Percentiles rank a stretch among this genome's conserved stretches.
Evolutionary conservation across 2,113 vertebrate species (phyloP).

Genomic region (Elachura formosa): DNA sequence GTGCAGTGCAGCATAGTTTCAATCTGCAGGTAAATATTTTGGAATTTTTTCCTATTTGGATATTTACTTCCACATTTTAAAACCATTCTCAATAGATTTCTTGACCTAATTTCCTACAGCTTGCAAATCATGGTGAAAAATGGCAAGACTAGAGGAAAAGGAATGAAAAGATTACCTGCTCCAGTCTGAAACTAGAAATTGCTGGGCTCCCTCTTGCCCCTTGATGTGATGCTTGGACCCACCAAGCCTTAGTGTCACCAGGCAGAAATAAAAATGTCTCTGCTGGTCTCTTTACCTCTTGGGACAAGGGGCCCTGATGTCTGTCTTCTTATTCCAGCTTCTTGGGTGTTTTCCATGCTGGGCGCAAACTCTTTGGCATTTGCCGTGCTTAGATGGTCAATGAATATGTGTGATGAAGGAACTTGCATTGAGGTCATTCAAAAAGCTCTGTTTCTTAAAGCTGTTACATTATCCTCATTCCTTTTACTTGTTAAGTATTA

Average conservation of each 20-base stretch:
- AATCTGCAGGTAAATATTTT: not conserved
- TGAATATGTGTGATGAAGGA: not conserved
- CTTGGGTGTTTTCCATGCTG: not conserved
- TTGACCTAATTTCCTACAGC: not conserved
- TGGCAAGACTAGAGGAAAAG: not conserved
- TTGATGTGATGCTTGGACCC: not conserved
- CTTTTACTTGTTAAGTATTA: not conserved
- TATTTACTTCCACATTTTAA: not conserved
- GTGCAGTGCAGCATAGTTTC: not conserved
- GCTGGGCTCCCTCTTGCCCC: not conserved
- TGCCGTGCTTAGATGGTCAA: not conserved
- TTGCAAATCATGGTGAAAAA: not conserved
- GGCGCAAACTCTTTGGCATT: not conserved
- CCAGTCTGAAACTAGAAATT: not conserved
- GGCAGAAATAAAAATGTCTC: not conserved
- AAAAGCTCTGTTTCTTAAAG: not conserved
- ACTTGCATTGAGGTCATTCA: not conserved
- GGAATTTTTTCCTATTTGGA: not conserved
- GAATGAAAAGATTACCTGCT: not conserved
- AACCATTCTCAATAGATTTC: not conserved
- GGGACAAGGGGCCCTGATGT: not conserved
- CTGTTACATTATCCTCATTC: not conserved
- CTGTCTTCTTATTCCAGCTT: not conserved
- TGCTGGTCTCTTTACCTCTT: not conserved
- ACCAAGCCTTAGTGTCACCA: not conserved